phyloP scores from a whole-genome alignment of 2,888 invertebrate genomes.

The Diadegma fenestrale region DNA sequence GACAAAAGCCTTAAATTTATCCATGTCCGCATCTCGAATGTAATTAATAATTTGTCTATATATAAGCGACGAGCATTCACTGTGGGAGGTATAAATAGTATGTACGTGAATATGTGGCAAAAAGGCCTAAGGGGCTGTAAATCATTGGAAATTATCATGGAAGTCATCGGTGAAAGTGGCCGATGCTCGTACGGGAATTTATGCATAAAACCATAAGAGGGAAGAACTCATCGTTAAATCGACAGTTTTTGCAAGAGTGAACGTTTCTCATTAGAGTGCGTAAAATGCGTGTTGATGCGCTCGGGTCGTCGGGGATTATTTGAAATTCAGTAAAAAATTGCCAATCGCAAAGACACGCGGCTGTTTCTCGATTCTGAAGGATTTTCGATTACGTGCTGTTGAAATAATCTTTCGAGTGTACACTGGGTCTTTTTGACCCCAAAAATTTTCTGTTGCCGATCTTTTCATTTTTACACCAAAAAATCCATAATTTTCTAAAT shows the following conservation, averaged over 20 bases:
- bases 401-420: neutral
- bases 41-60: slow-evolving; percentile 37
- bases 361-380: neutral
- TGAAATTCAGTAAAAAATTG: neutral
- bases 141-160: slow-evolving; percentile 68
- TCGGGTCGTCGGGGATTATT: slow-evolving; percentile 8
- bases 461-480: too few relatives aligned
- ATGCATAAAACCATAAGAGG: slow-evolving; percentile 4
- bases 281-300: slow-evolving; percentile 9
- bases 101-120: neutral
- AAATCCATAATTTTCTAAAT: too few relatives aligned
- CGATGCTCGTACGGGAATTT: slow-evolving; percentile 42
- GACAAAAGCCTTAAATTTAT: slow-evolving; percentile 26
- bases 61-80: slow-evolving; percentile 7
- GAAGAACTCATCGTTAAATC: slow-evolving; percentile 16
- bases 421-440: too few relatives aligned
- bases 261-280: slow-evolving; percentile 9
- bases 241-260: slow-evolving; percentile 36
- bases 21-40: neutral
- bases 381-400: neutral
- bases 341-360: neutral
- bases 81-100: neutral
- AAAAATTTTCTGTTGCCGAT: too few relatives aligned
- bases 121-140: slow-evolving; percentile 52
- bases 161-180: slow-evolving; percentile 71